Percentiles rank a stretch among this genome's conserved stretches.
Conservation (phyloP, 2,888 invertebrate genomes). For the Diogma glabrata region DNA sequence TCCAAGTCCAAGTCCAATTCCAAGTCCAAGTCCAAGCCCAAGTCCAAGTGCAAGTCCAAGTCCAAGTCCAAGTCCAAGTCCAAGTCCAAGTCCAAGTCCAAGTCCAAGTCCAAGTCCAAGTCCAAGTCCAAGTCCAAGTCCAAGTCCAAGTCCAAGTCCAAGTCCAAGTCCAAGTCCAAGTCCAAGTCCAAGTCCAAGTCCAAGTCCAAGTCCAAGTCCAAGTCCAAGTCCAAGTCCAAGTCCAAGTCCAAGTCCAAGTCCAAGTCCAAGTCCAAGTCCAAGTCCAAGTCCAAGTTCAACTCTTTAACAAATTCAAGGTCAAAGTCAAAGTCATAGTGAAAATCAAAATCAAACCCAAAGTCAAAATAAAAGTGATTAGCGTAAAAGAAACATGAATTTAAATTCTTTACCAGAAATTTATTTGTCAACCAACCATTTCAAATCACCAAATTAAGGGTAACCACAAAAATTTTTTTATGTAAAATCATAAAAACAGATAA, state of each 20-base stretch:
- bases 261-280: conserved; percentile 12
- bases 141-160: conserved; percentile 11
- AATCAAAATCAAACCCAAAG: too few species aligned
- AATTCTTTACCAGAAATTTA: too few species aligned
- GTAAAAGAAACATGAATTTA: too few species aligned
- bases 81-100: conserved; percentile 12
- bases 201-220: conserved; percentile 11
- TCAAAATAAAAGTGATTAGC: too few species aligned
- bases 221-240: conserved; percentile 11
- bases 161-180: conserved; percentile 12
- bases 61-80: conserved; percentile 12
- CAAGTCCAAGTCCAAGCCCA: conserved; percentile 9
- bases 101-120: conserved; percentile 13
- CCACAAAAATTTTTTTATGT: too few species aligned
- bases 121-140: conserved; percentile 12
- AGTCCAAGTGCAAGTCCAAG: conserved; percentile 10
- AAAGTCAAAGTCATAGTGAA: too few species aligned
- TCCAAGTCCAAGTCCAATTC: too few species aligned
- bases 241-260: conserved; percentile 11
- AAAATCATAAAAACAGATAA: too few species aligned
- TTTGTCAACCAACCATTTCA: too few species aligned
- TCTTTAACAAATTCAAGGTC: too few species aligned
- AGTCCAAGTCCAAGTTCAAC: conserved; percentile 11
- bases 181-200: conserved; percentile 12
- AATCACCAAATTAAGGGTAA: too few species aligned